phyloP scores from a whole-genome alignment of 2,113 vertebrate genomes.

The Aphelocoma coerulescens region DNA sequence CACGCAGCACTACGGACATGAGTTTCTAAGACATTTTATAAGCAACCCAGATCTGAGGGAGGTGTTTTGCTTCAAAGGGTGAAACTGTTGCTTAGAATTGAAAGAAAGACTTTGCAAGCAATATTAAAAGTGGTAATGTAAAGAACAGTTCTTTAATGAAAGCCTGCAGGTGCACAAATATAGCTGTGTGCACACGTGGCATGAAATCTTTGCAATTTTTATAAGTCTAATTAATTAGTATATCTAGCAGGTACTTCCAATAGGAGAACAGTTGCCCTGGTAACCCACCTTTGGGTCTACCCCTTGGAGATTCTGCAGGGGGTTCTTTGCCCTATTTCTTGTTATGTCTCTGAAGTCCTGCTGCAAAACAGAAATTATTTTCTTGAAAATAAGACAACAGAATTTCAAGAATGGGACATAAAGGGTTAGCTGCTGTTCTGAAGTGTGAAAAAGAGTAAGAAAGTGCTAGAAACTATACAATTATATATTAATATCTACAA shows the following conservation, averaged over 20 bases:
- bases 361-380: neutral
- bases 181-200: neutral
- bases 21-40: neutral
- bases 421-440: neutral
- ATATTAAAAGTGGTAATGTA: neutral
- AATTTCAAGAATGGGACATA: neutral
- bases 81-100: neutral
- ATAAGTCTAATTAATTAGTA: neutral
- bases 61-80: neutral
- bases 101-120: neutral
- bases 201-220: neutral
- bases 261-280: neutral
- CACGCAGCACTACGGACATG: neutral
- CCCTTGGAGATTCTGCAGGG: neutral
- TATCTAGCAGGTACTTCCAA: neutral
- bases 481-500: neutral
- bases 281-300: neutral
- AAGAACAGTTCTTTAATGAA: neutral
- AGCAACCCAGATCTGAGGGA: neutral
- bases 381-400: neutral
- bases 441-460: neutral
- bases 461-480: neutral
- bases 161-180: neutral
- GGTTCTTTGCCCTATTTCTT: neutral
- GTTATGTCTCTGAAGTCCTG: neutral